Percentiles rank a stretch among this genome's conserved stretches.
Conservation (phyloP, 2,113 vertebrate species). For the Grallaria varia region DNA sequence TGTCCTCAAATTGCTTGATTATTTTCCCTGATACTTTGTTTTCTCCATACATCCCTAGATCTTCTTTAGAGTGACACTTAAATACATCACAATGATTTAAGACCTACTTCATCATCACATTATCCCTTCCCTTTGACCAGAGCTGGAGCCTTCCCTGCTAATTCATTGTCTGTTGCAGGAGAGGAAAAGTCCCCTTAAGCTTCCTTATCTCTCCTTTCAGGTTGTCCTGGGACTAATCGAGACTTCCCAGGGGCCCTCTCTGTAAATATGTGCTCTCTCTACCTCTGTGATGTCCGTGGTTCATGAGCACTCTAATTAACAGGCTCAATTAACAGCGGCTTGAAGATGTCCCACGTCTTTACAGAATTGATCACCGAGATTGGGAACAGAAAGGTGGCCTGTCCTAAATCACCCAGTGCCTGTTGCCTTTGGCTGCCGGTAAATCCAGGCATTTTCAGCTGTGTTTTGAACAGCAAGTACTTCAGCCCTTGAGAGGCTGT, state of each 20-base stretch:
- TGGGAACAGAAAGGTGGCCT: not conserved
- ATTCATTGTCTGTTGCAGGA: slow-evolving; percentile 42
- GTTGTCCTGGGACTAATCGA: not conserved
- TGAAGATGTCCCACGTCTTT: not conserved
- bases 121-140: slow-evolving; percentile 51
- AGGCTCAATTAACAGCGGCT: not conserved
- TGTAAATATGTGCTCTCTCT: not conserved
- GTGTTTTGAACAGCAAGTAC: not conserved
- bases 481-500: not conserved
- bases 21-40: slow-evolving; percentile 5
- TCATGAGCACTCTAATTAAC: not conserved
- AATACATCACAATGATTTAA: slow-evolving; percentile 56
- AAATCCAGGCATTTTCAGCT: not conserved
- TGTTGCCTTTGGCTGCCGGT: not conserved
- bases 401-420: not conserved
- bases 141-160: slow-evolving; percentile 39
- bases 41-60: not conserved
- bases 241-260: not conserved
- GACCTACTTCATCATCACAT: slow-evolving; percentile 23
- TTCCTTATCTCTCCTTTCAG: slow-evolving; percentile 61
- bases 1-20: not conserved
- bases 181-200: slow-evolving; percentile 40
- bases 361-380: not conserved
- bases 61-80: slow-evolving; percentile 7
- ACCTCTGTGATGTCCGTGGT: not conserved